Percentiles rank a stretch among this genome's conserved stretches.
Conservation (phyloP, 2,888 invertebrate genomes). For the Unio pictorum region DNA sequence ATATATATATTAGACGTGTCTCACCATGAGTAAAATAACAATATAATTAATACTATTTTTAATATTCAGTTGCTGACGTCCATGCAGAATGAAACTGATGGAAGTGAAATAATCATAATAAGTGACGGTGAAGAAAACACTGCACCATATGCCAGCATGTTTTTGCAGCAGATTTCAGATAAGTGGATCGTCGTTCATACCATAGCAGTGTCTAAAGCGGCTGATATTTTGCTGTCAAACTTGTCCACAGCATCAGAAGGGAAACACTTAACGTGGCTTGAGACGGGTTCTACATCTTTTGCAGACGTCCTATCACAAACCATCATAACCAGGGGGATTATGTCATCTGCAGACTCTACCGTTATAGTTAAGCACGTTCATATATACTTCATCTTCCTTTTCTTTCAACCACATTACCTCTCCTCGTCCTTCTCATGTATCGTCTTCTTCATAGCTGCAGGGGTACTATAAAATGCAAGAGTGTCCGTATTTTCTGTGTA, state of each 20-base stretch:
- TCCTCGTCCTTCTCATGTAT: no score
- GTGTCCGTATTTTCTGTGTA: no score
- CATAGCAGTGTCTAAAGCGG: constrained; percentile 6
- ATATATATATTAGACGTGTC: no score
- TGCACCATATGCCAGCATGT: neutral
- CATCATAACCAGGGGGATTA: neutral
- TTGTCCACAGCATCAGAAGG: constrained; percentile 4
- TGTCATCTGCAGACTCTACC: no score
- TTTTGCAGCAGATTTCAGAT: neutral
- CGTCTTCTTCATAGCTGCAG: no score
- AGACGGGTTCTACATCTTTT: constrained; percentile 5
- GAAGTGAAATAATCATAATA: constrained; percentile 9
- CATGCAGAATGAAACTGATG: neutral
- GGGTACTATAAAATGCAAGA: no score
- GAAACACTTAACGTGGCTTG: constrained; percentile 7
- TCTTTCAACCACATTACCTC: no score
- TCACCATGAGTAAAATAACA: no score
- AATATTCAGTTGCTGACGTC: neutral
- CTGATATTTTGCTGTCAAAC: constrained; percentile 6
- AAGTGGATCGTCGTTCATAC: constrained; percentile 4
- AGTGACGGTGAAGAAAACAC: constrained; percentile 6
- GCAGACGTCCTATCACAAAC: constrained; percentile 2
- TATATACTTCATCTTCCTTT: no score
- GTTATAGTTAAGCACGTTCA: no score
- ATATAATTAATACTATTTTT: no score